Percentiles rank a stretch among this genome's conserved stretches.
Evolutionary conservation across 2,888 invertebrate genomes (phyloP).

Genomic region (Acronicta alni): DNA sequence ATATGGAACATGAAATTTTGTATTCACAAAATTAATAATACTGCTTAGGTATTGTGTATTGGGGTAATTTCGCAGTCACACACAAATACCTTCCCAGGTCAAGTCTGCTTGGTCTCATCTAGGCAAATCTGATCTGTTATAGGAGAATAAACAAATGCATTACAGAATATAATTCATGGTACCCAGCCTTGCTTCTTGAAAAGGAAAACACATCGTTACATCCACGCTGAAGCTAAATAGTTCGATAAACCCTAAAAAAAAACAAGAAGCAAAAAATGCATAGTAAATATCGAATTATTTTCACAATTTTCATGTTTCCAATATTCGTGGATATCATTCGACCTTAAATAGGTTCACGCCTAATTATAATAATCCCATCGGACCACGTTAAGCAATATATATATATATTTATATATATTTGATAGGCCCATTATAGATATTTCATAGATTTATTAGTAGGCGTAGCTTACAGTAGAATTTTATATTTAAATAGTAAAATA

Average conservation of each 20-base stretch:
- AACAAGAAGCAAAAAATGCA: no score
- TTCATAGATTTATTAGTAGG: slow-evolving; percentile 78
- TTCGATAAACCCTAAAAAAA: no score
- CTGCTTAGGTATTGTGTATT: no score
- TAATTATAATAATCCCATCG: slow-evolving; percentile 82
- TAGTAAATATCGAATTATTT: no score
- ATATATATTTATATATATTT: slow-evolving; percentile 78
- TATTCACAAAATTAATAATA: no score
- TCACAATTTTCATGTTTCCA: slow-evolving; percentile 60
- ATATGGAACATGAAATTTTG: slow-evolving; percentile 34
- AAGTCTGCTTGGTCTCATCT: no score
- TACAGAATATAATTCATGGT: no score
- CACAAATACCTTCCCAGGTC: no score
- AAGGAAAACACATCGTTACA: background rate
- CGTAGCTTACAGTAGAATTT: slow-evolving; percentile 84
- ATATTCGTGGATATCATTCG: slow-evolving; percentile 36
- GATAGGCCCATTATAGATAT: slow-evolving; percentile 79
- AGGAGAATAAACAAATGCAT: no score
- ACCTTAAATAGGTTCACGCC: slow-evolving; percentile 70
- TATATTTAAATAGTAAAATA: slow-evolving; percentile 69
- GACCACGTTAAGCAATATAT: slow-evolving; percentile 88
- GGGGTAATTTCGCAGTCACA: no score
- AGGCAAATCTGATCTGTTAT: no score
- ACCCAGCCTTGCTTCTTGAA: background rate
- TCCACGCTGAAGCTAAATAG: no score